Conservation (phyloP, 1,140 invertebrate species). For the Temnothorax longispinosus region DNA sequence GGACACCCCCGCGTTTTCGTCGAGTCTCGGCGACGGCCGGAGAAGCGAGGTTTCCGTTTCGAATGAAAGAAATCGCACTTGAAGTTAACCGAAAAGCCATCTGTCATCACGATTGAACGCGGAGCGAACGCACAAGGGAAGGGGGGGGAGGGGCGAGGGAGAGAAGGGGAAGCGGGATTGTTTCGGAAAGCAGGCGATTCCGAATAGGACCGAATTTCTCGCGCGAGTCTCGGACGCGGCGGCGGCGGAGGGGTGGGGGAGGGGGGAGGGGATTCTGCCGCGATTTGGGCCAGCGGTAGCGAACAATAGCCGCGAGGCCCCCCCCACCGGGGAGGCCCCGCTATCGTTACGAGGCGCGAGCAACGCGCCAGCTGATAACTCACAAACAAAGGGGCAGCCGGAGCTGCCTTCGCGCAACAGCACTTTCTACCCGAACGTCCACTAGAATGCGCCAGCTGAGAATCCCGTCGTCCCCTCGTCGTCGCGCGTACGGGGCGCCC, state of each 20-base stretch:
- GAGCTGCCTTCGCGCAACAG: constrained; percentile 54
- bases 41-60: background rate
- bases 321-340: background rate
- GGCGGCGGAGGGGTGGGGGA: too few species aligned
- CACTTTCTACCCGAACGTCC: constrained; percentile 52
- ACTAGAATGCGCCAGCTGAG: constrained; percentile 62
- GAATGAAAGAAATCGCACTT: background rate
- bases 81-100: constrained; percentile 48
- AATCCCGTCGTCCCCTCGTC: constrained; percentile 47
- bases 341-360: constrained; percentile 43
- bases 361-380: constrained; percentile 56
- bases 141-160: too few species aligned
- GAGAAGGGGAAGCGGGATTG: background rate
- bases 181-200: background rate
- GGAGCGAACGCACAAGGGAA: background rate
- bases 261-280: background rate
- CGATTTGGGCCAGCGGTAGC: background rate
- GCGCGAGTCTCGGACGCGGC: too few species aligned
- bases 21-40: background rate
- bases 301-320: background rate
- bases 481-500: constrained; percentile 12
- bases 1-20: background rate
- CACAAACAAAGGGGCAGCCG: constrained; percentile 54
- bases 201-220: background rate
- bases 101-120: constrained; percentile 20